Conservation (phyloP, 1,140 invertebrate species). For the Papilio aristodemus region DNA sequence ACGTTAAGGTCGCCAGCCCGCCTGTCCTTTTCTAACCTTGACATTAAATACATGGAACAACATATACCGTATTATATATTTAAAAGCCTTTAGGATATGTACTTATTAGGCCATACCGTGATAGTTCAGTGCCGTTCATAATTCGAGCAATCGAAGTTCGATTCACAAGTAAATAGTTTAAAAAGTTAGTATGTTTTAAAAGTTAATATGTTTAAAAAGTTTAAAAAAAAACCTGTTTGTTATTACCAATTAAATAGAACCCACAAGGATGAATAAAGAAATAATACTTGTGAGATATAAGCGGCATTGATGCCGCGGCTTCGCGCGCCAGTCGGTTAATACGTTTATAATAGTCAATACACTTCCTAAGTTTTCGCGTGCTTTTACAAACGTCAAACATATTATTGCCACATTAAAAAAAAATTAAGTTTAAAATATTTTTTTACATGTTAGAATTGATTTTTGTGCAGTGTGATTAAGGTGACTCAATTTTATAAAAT, state of each 20-base stretch:
- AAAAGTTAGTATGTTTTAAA: no score
- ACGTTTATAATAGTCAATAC: slow-evolving; percentile 4
- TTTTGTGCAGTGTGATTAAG: not conserved
- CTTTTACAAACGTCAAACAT: slow-evolving; percentile 6
- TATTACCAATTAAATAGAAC: slow-evolving; percentile 4
- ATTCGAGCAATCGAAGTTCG: no score
- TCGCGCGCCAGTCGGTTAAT: slow-evolving; percentile 2
- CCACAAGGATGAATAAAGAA: slow-evolving; percentile 1
- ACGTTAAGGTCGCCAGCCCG: not conserved
- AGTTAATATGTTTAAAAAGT: not conserved
- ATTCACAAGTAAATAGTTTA: no score
- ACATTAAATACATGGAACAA: not conserved
- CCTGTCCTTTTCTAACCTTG: slow-evolving; percentile 1
- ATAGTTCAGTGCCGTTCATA: no score
- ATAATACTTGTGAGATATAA: no score
- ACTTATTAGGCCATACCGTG: no score
- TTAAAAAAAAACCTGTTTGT: slow-evolving; percentile 13
- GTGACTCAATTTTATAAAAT: not conserved
- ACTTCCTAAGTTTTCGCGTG: slow-evolving; percentile 6
- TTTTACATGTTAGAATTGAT: not conserved
- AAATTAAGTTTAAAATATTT: not conserved
- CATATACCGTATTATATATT: not conserved
- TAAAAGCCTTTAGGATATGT: no score
- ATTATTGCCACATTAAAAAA: slow-evolving; percentile 8
- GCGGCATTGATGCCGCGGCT: not conserved